Conservation (phyloP, 1,140 invertebrate species). For the Drosophila bifasciata region DNA sequence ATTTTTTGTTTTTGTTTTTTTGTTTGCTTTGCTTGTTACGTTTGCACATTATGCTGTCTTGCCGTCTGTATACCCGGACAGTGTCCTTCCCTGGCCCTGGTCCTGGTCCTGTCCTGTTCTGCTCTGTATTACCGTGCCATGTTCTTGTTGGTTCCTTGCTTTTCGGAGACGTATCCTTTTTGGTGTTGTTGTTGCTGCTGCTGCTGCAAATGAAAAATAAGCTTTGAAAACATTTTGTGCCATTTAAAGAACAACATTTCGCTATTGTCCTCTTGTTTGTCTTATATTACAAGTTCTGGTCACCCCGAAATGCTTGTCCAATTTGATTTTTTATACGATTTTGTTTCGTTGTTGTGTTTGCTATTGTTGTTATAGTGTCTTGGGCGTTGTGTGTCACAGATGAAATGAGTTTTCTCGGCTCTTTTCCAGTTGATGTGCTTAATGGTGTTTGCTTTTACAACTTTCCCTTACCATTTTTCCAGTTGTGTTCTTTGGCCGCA, state of each 20-base stretch:
- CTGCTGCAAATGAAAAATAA: conserved; percentile 77
- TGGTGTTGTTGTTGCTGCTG: conserved; percentile 58
- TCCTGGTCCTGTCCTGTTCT: too few species aligned
- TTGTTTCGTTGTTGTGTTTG: too few species aligned
- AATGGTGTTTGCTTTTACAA: conserved; percentile 81
- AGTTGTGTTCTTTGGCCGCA: conserved; percentile 37
- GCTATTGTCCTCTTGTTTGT: conserved; percentile 73
- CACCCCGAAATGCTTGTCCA: conserved; percentile 66
- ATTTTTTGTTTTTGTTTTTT: conserved; percentile 61
- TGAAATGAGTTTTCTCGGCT: conserved; percentile 76
- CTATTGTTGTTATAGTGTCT: conserved; percentile 27
- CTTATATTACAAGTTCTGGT: conserved; percentile 74
- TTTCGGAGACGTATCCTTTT: conserved; percentile 29
- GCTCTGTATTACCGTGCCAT: conserved; percentile 27
- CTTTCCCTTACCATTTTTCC: conserved; percentile 63
- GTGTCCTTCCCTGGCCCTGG: too few species aligned
- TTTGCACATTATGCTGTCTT: conserved; percentile 49
- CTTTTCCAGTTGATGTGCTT: conserved; percentile 79
- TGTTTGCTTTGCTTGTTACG: conserved; percentile 46
- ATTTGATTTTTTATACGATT: conserved; percentile 67
- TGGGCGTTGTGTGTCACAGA: conserved; percentile 36
- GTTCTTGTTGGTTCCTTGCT: conserved; percentile 22
- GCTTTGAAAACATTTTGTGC: conserved; percentile 81
- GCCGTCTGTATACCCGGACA: conserved; percentile 1
- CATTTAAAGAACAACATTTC: conserved; percentile 80